Conservation (phyloP, 2,113 vertebrate species). For the Callipepla squamata region DNA sequence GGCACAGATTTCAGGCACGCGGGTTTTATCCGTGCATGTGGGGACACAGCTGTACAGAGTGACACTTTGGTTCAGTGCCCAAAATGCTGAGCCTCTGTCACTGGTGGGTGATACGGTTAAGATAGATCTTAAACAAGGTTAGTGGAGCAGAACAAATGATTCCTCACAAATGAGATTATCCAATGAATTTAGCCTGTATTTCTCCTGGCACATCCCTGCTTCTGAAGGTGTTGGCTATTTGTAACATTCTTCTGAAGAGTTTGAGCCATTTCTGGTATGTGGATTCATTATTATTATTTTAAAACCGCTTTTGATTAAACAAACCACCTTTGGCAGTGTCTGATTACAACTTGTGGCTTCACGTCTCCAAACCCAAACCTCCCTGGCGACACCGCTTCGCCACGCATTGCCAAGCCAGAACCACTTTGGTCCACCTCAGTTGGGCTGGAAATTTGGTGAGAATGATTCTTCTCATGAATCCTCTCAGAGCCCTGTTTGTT, state of each 20-base stretch:
- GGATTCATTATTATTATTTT: too few species aligned
- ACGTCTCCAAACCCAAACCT: background rate
- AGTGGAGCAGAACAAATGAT: constrained; percentile 50
- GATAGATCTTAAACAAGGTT: constrained; percentile 4
- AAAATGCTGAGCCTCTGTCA: background rate
- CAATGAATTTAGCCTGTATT: background rate
- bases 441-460: background rate
- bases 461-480: background rate
- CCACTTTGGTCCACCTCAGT: background rate
- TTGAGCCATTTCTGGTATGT: background rate
- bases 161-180: constrained; percentile 36
- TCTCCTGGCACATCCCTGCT: background rate
- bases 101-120: background rate
- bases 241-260: background rate
- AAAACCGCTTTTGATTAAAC: background rate
- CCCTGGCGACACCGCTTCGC: background rate
- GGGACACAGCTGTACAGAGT: background rate
- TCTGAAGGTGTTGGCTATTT: background rate
- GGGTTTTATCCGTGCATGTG: accelerated
- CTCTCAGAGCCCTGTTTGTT: constrained; percentile 38
- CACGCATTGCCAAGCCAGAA: background rate
- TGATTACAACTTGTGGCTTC: background rate
- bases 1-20: accelerated
- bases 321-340: background rate
- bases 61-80: background rate